phyloP scores from a whole-genome alignment of 2,888 invertebrate species.

The Metellina segmentata region DNA sequence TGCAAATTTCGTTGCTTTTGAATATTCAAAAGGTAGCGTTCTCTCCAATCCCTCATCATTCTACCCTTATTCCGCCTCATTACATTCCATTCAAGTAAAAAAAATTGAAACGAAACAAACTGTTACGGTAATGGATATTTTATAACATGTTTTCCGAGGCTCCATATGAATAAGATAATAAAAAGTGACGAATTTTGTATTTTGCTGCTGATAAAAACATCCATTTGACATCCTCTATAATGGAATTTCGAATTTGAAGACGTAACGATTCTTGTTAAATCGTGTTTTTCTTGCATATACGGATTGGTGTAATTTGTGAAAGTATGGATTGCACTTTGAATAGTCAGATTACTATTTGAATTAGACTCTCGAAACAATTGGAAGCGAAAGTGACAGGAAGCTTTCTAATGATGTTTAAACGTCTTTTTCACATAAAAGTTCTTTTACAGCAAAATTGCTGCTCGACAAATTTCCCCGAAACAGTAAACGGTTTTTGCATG shows the following conservation, averaged over 20 bases:
- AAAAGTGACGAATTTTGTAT: slow-evolving; percentile 34
- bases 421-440: too few relatives aligned
- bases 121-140: slow-evolving; percentile 63
- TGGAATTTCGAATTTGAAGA: not conserved
- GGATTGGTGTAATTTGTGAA: not conserved
- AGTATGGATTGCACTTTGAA: not conserved
- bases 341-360: not conserved
- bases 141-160: slow-evolving; percentile 43
- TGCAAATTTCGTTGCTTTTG: slow-evolving; percentile 65
- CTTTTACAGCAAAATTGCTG: too few relatives aligned
- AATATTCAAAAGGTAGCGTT: slow-evolving; percentile 69
- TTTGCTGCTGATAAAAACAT: slow-evolving; percentile 18
- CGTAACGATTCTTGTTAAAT: not conserved
- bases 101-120: slow-evolving; percentile 54
- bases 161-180: slow-evolving; percentile 6
- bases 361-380: not conserved
- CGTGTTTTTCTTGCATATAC: not conserved
- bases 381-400: not conserved
- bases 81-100: slow-evolving; percentile 46
- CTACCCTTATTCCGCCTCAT: slow-evolving; percentile 61
- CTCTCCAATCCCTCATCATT: slow-evolving; percentile 49
- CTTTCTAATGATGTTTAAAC: not conserved
- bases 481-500: too few relatives aligned
- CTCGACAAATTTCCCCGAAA: too few relatives aligned
- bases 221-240: slow-evolving; percentile 1